Conservation (phyloP, 2,113 vertebrate species). For the Neolamprologus brichardi region DNA sequence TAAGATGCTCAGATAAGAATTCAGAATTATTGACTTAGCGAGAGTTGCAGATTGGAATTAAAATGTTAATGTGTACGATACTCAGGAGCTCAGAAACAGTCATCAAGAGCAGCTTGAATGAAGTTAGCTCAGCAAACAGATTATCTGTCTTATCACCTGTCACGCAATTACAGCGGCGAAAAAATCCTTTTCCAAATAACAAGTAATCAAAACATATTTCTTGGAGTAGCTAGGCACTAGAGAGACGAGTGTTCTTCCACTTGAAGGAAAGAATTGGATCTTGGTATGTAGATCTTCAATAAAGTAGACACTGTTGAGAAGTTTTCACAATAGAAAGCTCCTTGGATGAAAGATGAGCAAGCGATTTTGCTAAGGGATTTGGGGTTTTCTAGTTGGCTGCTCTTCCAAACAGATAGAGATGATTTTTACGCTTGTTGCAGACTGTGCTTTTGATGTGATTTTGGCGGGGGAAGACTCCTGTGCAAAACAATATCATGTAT, state of each 20-base stretch:
- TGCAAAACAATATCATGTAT: neutral
- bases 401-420: conserved; percentile 13
- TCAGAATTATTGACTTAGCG: neutral
- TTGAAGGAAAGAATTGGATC: neutral
- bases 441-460: conserved; percentile 29
- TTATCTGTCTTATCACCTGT: conserved; percentile 1
- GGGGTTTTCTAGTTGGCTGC: neutral
- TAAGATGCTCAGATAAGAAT: neutral
- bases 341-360: neutral
- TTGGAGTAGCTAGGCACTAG: neutral
- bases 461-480: neutral
- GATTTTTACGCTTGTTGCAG: conserved; percentile 1
- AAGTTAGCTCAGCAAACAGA: neutral
- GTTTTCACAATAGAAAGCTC: neutral
- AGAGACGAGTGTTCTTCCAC: neutral
- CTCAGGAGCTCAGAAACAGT: neutral
- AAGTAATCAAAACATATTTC: neutral
- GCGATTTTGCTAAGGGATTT: conserved; percentile 1
- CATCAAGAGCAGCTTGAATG: neutral
- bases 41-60: neutral
- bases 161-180: neutral
- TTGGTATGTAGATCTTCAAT: neutral
- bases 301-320: neutral
- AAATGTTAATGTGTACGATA: neutral
- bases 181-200: neutral